Conservation (phyloP, 2,113 vertebrate species). For the Heterotis niloticus region DNA sequence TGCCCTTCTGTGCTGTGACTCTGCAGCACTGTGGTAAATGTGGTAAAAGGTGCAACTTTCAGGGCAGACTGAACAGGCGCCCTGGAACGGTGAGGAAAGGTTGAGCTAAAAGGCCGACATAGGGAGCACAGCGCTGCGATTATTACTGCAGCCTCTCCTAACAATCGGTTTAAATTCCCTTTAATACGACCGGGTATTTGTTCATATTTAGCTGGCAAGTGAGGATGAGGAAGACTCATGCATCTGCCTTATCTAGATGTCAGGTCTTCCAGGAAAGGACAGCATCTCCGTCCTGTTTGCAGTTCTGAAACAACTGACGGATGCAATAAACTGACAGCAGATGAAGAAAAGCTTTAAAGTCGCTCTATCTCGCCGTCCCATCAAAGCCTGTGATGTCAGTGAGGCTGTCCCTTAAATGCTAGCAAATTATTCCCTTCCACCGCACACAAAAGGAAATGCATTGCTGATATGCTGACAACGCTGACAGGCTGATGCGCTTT, state of each 20-base stretch:
- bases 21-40: slow-evolving; percentile 29
- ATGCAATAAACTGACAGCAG: neutral
- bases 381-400: too few species aligned
- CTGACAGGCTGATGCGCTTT: neutral
- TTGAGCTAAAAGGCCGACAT: slow-evolving; percentile 31
- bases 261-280: slow-evolving; percentile 7
- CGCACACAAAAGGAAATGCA: neutral
- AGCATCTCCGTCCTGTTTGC: neutral
- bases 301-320: slow-evolving; percentile 2
- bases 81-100: neutral
- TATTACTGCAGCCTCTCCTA: slow-evolving; percentile 37
- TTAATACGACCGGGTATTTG: slow-evolving; percentile 21
- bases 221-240: slow-evolving; percentile 15
- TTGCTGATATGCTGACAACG: neutral
- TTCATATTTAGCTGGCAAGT: slow-evolving; percentile 22
- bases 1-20: slow-evolving; percentile 17
- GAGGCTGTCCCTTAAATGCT: too few species aligned
- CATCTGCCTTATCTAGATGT: slow-evolving; percentile 22
- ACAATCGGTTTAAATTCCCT: slow-evolving; percentile 34
- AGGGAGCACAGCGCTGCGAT: slow-evolving; percentile 44
- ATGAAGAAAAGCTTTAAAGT: neutral
- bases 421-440: neutral
- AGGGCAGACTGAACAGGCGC: neutral
- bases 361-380: neutral
- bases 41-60: slow-evolving; percentile 26